phyloP scores from a whole-genome alignment of 2,113 vertebrate species.

The Bombycilla garrulus region DNA sequence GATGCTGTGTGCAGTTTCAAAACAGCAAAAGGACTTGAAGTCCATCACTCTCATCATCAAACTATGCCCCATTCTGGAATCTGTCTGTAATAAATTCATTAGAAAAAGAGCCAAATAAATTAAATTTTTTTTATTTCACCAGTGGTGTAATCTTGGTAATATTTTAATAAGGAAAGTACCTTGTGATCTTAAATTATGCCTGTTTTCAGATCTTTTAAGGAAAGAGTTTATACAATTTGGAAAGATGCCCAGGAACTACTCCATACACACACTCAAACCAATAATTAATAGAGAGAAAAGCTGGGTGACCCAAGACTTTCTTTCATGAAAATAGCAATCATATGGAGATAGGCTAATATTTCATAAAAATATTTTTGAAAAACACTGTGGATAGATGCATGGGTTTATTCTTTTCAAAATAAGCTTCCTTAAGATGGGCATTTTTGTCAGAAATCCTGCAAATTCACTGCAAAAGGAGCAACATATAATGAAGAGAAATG shows the following conservation, averaged over 20 bases:
- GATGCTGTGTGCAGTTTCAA: not conserved
- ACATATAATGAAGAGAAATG: accelerated
- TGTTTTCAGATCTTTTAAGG: conserved; percentile 11
- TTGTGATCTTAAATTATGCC: not conserved
- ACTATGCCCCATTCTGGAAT: not conserved
- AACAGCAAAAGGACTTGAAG: not conserved
- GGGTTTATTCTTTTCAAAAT: not conserved
- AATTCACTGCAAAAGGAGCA: not conserved
- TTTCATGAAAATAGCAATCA: not conserved
- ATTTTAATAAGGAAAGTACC: not conserved
- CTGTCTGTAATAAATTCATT: not conserved
- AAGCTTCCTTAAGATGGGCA: not conserved
- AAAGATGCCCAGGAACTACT: not conserved
- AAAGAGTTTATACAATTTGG: not conserved
- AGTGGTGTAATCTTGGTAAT: not conserved
- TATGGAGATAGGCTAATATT: not conserved
- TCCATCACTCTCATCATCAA: not conserved
- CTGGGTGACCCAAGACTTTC: not conserved
- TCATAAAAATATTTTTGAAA: not conserved
- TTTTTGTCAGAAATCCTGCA: not conserved
- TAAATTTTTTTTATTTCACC: not conserved
- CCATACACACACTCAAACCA: not conserved
- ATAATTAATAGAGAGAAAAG: not conserved
- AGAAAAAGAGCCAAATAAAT: not conserved
- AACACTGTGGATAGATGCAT: not conserved